Base-by-base conservation (phyloP, 1,140 invertebrate species). In the Leucophenga varia region DNA sequence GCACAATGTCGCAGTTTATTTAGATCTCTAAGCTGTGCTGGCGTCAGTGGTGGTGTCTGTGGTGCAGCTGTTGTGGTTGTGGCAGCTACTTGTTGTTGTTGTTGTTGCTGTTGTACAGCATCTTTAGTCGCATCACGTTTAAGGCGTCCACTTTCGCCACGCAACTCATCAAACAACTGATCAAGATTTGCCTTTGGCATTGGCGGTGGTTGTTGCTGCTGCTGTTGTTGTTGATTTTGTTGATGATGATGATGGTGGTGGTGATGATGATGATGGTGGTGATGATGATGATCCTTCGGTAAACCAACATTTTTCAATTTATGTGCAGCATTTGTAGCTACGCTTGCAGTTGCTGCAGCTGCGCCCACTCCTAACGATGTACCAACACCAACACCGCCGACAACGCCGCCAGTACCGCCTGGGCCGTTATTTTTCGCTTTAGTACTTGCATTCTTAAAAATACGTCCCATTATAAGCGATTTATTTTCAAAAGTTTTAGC, bases 381-480 rank as follows among this genome's bases (percentile, higher is more conserved):
- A n/a, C n/a, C 35, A 37, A 17, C 35, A 19, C 16, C 16, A 17
- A n/a, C 4, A 14, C 35, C 47, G 49, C 64, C 71, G 2, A 16
- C 59, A 17, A 12, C 13, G 20, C 42, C 17, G 30, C 9, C 31
- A n/a, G n/a, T 34, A 17, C 18, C 42, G 5, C 17, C 17, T 3
- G 37, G 2, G 8, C 9, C 35, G 18, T 19, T 37, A 7, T 8
- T 41, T 16, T 37, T 44, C 1, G 55, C 46, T 34, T 64, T 72
- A 45, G 77, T 78, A 22, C 72, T 75, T 3, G 77, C 78, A 46
- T 79, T 79, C 59, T 79, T 79, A 38, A 80, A 80, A 21, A 80
- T 80, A 18, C 78, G 61, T 3, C 78, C 79, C 79, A 80, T 80
- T 4, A 80, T 80, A 37, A 79, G 59, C 3, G 77, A 79, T 49